phyloP scores from a whole-genome alignment of 2,113 vertebrate species.

The Hipposideros armiger region DNA sequence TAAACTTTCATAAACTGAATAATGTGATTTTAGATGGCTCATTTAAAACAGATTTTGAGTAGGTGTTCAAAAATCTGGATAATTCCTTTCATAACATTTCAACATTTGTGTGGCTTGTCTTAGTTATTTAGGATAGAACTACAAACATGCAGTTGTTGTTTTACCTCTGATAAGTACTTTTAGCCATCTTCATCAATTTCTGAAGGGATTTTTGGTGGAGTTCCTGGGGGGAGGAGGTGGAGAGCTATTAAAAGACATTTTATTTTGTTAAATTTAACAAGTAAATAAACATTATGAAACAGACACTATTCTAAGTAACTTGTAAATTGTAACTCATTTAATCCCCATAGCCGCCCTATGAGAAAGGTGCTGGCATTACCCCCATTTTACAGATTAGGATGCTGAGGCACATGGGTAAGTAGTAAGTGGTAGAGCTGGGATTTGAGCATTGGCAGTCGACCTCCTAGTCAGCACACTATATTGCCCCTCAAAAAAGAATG shows the following conservation, averaged over 20 bases:
- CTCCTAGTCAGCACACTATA: not conserved
- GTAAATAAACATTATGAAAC: conserved; percentile 47
- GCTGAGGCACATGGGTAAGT: not conserved
- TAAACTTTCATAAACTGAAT: conserved; percentile 71
- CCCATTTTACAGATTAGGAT: conserved; percentile 42
- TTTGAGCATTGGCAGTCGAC: not conserved
- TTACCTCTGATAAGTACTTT: conserved; percentile 44
- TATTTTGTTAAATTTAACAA: conserved; percentile 30
- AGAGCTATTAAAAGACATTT: not conserved
- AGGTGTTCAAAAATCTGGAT: conserved; percentile 83
- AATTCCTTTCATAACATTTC: conserved; percentile 63
- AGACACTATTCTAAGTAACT: not conserved
- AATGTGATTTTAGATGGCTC: conserved; percentile 45
- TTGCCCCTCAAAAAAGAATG: not conserved
- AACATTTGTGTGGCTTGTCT: conserved; percentile 75
- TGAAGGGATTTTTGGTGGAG: conserved; percentile 33
- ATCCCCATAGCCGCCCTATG: not conserved
- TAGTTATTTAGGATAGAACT: conserved; percentile 62
- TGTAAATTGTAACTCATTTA: conserved; percentile 33
- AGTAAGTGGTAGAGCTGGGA: not conserved
- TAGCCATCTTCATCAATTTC: conserved; percentile 12
- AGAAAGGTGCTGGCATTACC: not conserved
- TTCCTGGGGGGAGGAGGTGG: not conserved
- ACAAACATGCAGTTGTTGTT: conserved; percentile 24
- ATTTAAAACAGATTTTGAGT: conserved; percentile 84